These are phyloP conservation scores for Diploscapter pachys DNA, from an alignment of 1,140 invertebrate species.

Conservation along the genomic window DNA sequence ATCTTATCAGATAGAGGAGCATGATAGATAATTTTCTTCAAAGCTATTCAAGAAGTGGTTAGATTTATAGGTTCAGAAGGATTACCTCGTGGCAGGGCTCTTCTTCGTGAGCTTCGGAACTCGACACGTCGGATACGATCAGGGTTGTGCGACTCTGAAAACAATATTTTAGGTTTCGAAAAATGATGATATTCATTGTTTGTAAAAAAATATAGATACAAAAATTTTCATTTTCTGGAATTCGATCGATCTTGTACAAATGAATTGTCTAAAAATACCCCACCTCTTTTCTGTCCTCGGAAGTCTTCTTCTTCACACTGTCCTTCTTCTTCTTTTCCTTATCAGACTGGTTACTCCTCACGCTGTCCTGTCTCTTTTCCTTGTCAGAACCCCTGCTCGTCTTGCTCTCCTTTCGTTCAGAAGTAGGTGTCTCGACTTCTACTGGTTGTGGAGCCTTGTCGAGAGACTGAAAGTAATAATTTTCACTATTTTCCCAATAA, in stretches of 20 bases:
- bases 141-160: slow-evolving; percentile 17
- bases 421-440: background rate
- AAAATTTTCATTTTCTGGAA: slow-evolving; percentile 7
- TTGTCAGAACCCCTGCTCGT: background rate
- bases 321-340: slow-evolving; percentile 64
- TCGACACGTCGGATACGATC: slow-evolving; percentile 33
- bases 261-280: slow-evolving; percentile 1
- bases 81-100: background rate
- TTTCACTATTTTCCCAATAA: too few relatives aligned
- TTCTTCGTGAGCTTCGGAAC: slow-evolving; percentile 30
- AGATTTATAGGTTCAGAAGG: too few relatives aligned
- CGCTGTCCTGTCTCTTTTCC: slow-evolving; percentile 8
- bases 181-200: too few relatives aligned
- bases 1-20: too few relatives aligned
- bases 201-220: too few relatives aligned
- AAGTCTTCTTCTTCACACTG: slow-evolving; percentile 11
- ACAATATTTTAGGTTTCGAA: background rate
- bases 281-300: slow-evolving; percentile 10
- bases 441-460: too few relatives aligned
- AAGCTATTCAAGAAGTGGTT: slow-evolving; percentile 69
- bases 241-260: background rate
- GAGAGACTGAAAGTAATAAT: too few relatives aligned
- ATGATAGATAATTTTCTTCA: too few relatives aligned
- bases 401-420: slow-evolving; percentile 4
- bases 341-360: slow-evolving; percentile 65